Evolutionary conservation across 2,888 invertebrate species (phyloP), one percentile per base, ranked within the genome.

Genomic region (Machimus rusticus): DNA sequence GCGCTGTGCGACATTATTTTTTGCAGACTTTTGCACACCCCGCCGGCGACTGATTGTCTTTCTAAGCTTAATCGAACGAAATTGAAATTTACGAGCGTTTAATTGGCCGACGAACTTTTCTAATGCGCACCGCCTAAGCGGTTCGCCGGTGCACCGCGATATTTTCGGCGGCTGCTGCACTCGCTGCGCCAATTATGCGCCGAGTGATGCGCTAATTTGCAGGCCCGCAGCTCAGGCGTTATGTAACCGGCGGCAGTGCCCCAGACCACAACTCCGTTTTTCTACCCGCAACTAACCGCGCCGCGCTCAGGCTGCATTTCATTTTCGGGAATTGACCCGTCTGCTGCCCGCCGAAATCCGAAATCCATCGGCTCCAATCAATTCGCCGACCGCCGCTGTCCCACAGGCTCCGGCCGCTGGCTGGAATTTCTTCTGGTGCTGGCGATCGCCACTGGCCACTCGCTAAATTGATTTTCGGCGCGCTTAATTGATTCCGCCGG

Each of bases 71-170:
- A 86, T 86, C 86, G 86, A 86, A 77, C 34, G 55, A 51, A 86
- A 86, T 86, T 86, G 86, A 86, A 86, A 86, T 86, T 86, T 77
- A 86, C 86, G 86, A 86, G 37, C 46, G 14, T 86, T 86, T 86
- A 76, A 86, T 86, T 86, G 37, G 51, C 14, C 77, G 43, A 86
- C 85, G 85, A 86, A 86, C 85, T 84, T 16, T 14, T 66, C 84
- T 55, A 84, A 84, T 66, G 74, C 19, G 5, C 12, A 3, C 4
- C 28, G 66, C 5, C 23, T 66, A 14, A 66, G 12, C 66, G n/a
- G 51, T n/a, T 46, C 28, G 28, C 28, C 23, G 28, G 66, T 66
- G 66, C 66, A 66, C 12, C 66, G 66, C 28, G 66, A 66, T 28
- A 66, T 28, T 66, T 66, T 66, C 12, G 66, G 66, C 28, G 23